Base-by-base conservation (phyloP, 2,888 invertebrate species). In the Pelosia muscerda region DNA sequence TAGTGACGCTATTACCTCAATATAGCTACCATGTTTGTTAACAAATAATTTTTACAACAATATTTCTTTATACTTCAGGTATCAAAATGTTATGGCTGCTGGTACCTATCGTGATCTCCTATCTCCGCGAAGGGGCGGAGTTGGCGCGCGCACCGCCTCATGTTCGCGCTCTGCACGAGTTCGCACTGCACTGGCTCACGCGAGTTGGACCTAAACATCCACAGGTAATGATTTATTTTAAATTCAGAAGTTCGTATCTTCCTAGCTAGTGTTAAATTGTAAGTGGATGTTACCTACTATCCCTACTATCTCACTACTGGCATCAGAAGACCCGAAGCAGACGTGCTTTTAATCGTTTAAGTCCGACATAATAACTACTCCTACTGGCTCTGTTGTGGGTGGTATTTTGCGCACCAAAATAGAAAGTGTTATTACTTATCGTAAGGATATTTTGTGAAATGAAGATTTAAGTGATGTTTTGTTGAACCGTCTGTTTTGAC, bases 191-290 rank as follows among this genome's bases (percentile, higher is more conserved):
- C 78, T 97, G 98, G 96, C 96, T 99, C 23, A 98, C 98, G 90
- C 97, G 97, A 85, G 97, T 99, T 80, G 99, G 99, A 0, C 98
- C 98, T 0, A 97, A 97, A 86, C 98, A 99, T 94, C 98, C 98
- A 25, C 97, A 98, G 95, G 97, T 97, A 89, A 28, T 3, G 13
- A 13, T 19, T 23, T 0, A 11, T 8, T 13, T 22, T 4, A 34
- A 22, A 3, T 34, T 60, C 15, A 6, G 13, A 31, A 22, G 22
- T 15, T 1, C 6, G 3, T 11, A 22, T 34, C 8, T 34, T 1
- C 15, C 15, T 38, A 23, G 57, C 6, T 57, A 26, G 23, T 25
- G 19, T 28, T 15, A 9, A 13, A 19, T 13, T 25, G 13, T 15
- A 57, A 13, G 25, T 22, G 22, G 53, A 2, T 6, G 31, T 9